Conservation (phyloP, 2,113 vertebrate species). For the Axis porcinus region DNA sequence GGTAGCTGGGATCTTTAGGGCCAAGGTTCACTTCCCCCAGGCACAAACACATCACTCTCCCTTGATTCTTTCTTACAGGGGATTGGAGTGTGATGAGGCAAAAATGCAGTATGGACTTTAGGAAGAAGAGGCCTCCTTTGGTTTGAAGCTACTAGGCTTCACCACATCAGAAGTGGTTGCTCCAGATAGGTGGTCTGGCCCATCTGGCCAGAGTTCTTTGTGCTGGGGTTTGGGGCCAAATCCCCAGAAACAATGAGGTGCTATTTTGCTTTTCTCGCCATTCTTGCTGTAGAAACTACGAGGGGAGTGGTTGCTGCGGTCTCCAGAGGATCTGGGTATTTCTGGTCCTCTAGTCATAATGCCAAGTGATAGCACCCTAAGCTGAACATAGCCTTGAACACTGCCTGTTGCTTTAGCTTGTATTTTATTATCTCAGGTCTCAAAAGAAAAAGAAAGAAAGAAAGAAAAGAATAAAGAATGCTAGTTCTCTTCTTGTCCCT, state of each 20-base stretch:
- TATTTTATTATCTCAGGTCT: background rate
- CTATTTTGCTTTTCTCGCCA: background rate
- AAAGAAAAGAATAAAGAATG: background rate
- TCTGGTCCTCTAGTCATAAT: background rate
- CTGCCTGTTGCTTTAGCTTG: background rate
- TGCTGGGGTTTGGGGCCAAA: background rate
- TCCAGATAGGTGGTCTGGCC: background rate
- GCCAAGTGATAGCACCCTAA: background rate
- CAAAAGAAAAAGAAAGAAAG: background rate
- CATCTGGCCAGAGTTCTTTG: background rate
- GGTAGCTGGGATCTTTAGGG: background rate
- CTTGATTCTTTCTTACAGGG: background rate
- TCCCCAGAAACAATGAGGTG: constrained; percentile 22
- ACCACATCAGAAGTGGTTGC: background rate
- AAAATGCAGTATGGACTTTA: background rate
- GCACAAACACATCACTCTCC: background rate
- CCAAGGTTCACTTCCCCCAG: background rate
- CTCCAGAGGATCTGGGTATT: background rate
- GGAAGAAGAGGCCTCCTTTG: background rate
- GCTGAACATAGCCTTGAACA: background rate
- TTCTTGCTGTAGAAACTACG: background rate
- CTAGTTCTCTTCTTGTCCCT: background rate
- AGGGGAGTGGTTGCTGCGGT: background rate
- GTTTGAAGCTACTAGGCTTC: background rate
- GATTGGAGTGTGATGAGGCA: background rate